Conservation (phyloP, 1,140 invertebrate genomes). For the Nilaparvata lugens region DNA sequence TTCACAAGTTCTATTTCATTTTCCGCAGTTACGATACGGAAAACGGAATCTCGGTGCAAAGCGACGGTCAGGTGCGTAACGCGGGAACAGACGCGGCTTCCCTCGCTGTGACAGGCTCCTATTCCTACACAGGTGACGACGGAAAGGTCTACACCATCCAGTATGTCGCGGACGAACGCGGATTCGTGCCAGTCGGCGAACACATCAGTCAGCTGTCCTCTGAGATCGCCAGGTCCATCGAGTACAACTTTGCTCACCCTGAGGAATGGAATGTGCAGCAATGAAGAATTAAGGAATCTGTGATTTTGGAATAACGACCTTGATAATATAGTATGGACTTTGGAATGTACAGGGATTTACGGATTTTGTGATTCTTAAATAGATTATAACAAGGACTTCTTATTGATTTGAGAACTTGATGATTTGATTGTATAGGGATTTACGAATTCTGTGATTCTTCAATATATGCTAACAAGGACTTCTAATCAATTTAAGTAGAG, state of each 20-base stretch:
- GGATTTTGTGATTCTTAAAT: too few relatives aligned
- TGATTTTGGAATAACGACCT: too few relatives aligned
- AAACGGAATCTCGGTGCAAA: constrained; percentile 45
- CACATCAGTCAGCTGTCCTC: not conserved
- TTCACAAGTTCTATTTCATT: too few relatives aligned
- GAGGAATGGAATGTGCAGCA: not conserved
- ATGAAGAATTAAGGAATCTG: too few relatives aligned
- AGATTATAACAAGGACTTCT: too few relatives aligned
- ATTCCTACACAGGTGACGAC: constrained; percentile 53
- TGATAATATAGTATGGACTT: too few relatives aligned
- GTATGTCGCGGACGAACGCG: constrained; percentile 65
- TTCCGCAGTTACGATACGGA: constrained; percentile 40
- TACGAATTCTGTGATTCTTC: too few relatives aligned
- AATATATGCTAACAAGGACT: too few relatives aligned
- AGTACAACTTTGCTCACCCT: not conserved
- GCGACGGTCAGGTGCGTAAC: constrained; percentile 31
- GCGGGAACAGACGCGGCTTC: constrained; percentile 23
- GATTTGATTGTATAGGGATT: too few relatives aligned
- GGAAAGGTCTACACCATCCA: constrained; percentile 48
- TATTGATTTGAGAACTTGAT: too few relatives aligned
- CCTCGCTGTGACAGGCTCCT: constrained; percentile 40
- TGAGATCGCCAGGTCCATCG: not conserved
- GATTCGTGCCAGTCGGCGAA: constrained; percentile 40
- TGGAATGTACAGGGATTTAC: too few relatives aligned
- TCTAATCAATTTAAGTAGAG: too few relatives aligned